Percentiles rank a stretch among this genome's conserved stretches.
phyloP scores from a whole-genome alignment of 2,113 vertebrate genomes.

The Sander lucioperca region DNA sequence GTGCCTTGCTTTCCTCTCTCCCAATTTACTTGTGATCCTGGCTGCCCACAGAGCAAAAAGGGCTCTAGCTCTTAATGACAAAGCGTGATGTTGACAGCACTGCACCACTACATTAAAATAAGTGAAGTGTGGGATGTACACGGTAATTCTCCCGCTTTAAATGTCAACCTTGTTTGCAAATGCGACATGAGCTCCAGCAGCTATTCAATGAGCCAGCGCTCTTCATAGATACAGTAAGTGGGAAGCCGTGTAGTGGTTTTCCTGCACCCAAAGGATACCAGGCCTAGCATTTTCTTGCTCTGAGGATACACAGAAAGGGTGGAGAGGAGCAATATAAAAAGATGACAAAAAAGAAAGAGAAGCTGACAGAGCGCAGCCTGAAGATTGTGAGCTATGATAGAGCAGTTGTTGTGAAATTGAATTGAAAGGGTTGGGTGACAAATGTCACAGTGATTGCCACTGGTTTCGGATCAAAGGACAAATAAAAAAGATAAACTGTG shows the following conservation, averaged over 20 bases:
- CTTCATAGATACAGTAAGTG: constrained; percentile 31
- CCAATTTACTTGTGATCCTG: constrained; percentile 44
- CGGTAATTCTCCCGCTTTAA: constrained; percentile 61
- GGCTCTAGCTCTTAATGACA: constrained; percentile 55
- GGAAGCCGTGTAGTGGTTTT: constrained; percentile 22
- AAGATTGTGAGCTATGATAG: constrained; percentile 79
- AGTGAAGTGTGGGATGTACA: constrained; percentile 53
- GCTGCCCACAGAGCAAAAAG: constrained; percentile 22
- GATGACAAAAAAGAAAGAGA: constrained; percentile 69
- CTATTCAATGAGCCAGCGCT: constrained; percentile 57
- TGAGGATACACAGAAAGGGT: constrained; percentile 38
- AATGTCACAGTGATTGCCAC: constrained; percentile 80
- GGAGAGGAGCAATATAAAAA: constrained; percentile 58
- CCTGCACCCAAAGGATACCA: constrained; percentile 39
- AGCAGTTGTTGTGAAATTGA: constrained; percentile 83
- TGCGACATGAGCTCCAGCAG: constrained; percentile 41
- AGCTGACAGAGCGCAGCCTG: constrained; percentile 59
- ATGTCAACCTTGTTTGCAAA: constrained; percentile 81
- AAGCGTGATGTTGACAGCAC: constrained; percentile 44
- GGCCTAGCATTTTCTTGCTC: constrained; percentile 48
- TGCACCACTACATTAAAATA: constrained; percentile 53
- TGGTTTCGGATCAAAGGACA: constrained; percentile 81
- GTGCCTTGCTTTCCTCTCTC: constrained; percentile 20
- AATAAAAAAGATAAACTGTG: constrained; percentile 81
- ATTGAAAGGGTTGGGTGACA: constrained; percentile 83